Conservation (phyloP, 2,113 vertebrate species). For the Vimba vimba region DNA sequence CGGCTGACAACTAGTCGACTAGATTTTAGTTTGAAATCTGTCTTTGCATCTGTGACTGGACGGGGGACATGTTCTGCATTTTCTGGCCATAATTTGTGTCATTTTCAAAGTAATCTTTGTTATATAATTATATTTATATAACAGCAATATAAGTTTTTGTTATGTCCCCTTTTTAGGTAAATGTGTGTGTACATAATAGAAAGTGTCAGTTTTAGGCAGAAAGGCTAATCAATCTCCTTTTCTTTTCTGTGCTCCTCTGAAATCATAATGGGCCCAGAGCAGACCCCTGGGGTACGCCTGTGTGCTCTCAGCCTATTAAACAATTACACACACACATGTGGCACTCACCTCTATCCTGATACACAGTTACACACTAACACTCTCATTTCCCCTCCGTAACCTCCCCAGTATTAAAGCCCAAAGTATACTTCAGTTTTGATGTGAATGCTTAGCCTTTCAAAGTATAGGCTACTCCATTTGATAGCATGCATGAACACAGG, state of each 20-base stretch:
- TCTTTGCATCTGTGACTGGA: not conserved
- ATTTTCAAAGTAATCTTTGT: not conserved
- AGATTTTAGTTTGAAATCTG: not conserved
- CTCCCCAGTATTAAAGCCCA: not conserved
- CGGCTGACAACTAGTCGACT: not conserved
- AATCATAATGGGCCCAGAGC: conserved; percentile 23
- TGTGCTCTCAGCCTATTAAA: conserved; percentile 70
- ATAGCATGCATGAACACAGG: not conserved
- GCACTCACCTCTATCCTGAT: conserved; percentile 59
- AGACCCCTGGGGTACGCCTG: conserved; percentile 62
- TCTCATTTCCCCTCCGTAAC: not conserved
- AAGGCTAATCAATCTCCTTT: conserved; percentile 63
- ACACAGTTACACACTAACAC: not conserved
- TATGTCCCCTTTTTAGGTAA: conserved; percentile 10
- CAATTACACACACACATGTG: conserved; percentile 69
- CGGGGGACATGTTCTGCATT: not conserved
- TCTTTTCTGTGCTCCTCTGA: conserved; percentile 49
- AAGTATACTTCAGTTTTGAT: not conserved
- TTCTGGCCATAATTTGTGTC: not conserved
- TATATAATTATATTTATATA: not conserved
- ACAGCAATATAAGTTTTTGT: not conserved
- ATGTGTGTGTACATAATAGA: conserved; percentile 12
- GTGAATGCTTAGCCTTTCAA: not conserved
- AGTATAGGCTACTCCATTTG: not conserved
- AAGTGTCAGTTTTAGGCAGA: conserved; percentile 51